Evolutionary conservation across 2,797 vertebrate species (phyloP).

Genomic region (Lemur catta): DNA sequence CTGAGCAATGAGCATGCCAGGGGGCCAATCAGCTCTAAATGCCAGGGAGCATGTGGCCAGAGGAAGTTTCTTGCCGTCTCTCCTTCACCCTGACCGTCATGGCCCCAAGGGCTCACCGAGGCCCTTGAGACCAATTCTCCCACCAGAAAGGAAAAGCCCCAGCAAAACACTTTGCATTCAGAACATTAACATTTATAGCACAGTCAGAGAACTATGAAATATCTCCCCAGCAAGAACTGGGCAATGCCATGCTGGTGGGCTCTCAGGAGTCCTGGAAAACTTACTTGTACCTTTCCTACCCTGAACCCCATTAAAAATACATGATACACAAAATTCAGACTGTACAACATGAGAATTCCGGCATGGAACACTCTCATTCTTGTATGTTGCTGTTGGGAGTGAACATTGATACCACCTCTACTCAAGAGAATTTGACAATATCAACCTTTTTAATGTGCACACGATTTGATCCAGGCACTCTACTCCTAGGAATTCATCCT

Average conservation of each 20-base stretch:
- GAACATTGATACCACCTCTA: too few relatives aligned
- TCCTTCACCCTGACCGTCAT: not conserved
- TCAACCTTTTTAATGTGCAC: not conserved
- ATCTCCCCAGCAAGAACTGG: not conserved
- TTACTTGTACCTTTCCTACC: not conserved
- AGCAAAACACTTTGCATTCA: slow-evolving; percentile 32
- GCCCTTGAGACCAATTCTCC: slow-evolving; percentile 17
- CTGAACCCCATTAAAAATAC: not conserved
- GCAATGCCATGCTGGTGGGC: not conserved
- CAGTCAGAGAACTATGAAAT: not conserved
- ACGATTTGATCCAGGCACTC: not conserved
- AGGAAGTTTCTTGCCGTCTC: not conserved
- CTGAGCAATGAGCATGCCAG: slow-evolving; percentile 32
- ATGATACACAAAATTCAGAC: too few relatives aligned
- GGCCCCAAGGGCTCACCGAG: not conserved
- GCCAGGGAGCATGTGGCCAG: not conserved
- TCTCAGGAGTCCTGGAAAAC: not conserved
- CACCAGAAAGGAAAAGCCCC: not conserved
- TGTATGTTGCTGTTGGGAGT: not conserved
- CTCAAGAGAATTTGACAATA: not conserved
- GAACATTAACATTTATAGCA: slow-evolving; percentile 47
- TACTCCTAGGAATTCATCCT: not conserved
- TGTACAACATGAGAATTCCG: too few relatives aligned
- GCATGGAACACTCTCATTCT: accelerated
- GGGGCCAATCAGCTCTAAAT: slow-evolving; percentile 43